These are phyloP conservation scores for Acanthurus lineatus DNA, from an alignment of 2,797 vertebrate species.

Conservation along the genomic window DNA sequence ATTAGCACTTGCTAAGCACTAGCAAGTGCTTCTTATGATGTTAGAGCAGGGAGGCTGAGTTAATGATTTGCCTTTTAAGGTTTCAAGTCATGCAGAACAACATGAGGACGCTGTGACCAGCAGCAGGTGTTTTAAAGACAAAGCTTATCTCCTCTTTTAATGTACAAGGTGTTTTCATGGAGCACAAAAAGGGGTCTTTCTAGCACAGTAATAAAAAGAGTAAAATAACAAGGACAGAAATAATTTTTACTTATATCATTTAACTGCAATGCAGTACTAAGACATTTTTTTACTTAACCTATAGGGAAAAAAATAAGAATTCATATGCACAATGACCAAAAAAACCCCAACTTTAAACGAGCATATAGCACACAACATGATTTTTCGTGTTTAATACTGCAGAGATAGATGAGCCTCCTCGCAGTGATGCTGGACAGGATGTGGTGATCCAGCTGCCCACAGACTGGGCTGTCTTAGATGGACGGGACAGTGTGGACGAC, in stretches of 20 bases:
- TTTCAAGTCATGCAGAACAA: not conserved
- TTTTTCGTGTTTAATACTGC: constrained; percentile 17
- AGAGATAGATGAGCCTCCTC: constrained; percentile 91
- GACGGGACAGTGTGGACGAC: constrained; percentile 94
- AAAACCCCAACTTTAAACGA: not conserved
- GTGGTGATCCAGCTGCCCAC: constrained; percentile 93
- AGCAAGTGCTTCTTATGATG: not conserved
- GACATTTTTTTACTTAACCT: not conserved
- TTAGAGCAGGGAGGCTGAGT: constrained; percentile 28
- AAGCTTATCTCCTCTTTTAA: not conserved
- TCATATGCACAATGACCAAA: not conserved
- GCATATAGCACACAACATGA: not conserved
- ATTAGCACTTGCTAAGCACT: not conserved
- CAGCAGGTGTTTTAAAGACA: constrained; percentile 44
- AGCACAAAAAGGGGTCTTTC: not conserved
- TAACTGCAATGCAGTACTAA: not conserved
- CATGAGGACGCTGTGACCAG: constrained; percentile 20
- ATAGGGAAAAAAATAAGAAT: not conserved
- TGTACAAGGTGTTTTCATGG: not conserved
- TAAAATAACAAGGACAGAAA: not conserved
- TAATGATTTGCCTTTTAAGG: constrained; percentile 62
- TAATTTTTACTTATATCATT: not conserved
- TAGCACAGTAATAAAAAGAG: not conserved
- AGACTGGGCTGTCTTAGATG: constrained; percentile 93
- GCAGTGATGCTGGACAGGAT: constrained; percentile 92